Percentiles rank a stretch among this genome's conserved stretches.
phyloP scores from a whole-genome alignment of 2,797 vertebrate genomes.

The Rhinella marina region DNA sequence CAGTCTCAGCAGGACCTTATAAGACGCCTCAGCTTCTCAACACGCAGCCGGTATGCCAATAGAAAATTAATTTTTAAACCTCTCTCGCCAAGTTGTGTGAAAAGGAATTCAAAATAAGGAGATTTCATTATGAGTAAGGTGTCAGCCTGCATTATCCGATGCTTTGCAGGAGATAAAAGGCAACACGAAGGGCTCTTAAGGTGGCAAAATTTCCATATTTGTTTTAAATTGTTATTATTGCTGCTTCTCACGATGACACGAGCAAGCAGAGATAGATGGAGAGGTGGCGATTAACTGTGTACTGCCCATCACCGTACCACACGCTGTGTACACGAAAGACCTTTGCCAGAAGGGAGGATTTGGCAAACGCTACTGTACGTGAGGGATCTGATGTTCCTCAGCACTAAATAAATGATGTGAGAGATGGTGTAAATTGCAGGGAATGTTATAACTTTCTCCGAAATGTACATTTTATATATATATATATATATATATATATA shows the following conservation, averaged over 20 bases:
- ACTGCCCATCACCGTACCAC: slow-evolving; percentile 21
- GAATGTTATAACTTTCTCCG: neutral
- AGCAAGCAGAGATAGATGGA: slow-evolving; percentile 18
- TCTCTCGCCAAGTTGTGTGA: slow-evolving; percentile 61
- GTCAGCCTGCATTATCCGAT: slow-evolving; percentile 59
- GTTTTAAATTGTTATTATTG: slow-evolving; percentile 59
- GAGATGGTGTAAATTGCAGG: neutral
- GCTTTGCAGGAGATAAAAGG: slow-evolving; percentile 62
- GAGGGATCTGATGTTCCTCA: neutral
- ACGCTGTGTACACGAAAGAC: neutral
- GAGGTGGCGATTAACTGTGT: slow-evolving; percentile 40
- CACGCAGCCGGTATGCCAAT: slow-evolving; percentile 57
- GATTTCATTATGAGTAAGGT: slow-evolving; percentile 61
- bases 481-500: too few species aligned
- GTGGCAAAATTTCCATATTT: slow-evolving; percentile 61
- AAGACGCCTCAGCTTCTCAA: slow-evolving; percentile 49
- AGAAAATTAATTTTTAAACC: slow-evolving; percentile 63
- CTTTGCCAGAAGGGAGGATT: neutral
- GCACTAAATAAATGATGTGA: neutral
- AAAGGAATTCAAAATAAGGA: slow-evolving; percentile 62
- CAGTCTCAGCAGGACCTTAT: slow-evolving; percentile 60
- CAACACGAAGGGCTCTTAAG: slow-evolving; percentile 58
- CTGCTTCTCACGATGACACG: slow-evolving; percentile 30
- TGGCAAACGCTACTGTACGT: neutral
- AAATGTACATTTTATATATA: neutral